Conservation (phyloP, 2,888 invertebrate genomes). For the Ectemnius lituratus region DNA sequence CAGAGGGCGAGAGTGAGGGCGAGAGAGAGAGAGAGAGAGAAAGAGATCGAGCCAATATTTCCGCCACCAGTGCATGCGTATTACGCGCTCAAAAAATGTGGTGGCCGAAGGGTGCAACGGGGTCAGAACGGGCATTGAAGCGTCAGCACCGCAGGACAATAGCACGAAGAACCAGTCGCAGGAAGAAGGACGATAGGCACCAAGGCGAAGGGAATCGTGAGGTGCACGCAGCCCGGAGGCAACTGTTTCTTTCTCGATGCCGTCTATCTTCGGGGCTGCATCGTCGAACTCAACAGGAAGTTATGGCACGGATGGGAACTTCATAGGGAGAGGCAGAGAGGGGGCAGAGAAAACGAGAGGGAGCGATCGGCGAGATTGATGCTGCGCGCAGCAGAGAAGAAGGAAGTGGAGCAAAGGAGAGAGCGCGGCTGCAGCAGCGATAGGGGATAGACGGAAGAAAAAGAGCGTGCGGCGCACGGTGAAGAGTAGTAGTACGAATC, state of each 20-base stretch:
- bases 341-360: conserved; percentile 5
- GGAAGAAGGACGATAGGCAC: conserved; percentile 20
- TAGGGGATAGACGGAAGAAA: conserved; percentile 8
- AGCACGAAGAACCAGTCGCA: conserved; percentile 10
- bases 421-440: too few relatives aligned
- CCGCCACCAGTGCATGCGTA: conserved; percentile 55
- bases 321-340: conserved; percentile 21
- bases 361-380: neutral
- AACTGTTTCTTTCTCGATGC: conserved; percentile 50
- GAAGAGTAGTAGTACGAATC: conserved; percentile 17
- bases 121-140: neutral
- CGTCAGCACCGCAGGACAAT: conserved; percentile 12
- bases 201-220: conserved; percentile 45
- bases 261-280: conserved; percentile 47
- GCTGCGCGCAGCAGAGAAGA: conserved; percentile 10
- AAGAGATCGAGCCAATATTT: conserved; percentile 63
- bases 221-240: conserved; percentile 36
- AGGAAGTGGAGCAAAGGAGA: conserved; percentile 6
- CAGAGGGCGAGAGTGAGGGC: conserved; percentile 44
- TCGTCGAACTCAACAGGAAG: conserved; percentile 55
- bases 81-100: conserved; percentile 58
- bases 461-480: conserved; percentile 18
- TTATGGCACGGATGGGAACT: conserved; percentile 41
- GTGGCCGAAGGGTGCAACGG: conserved; percentile 16
- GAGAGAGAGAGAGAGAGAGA: conserved; percentile 43